Base-by-base conservation (phyloP, 2,888 invertebrate species). In the Drosophila picticornis region DNA sequence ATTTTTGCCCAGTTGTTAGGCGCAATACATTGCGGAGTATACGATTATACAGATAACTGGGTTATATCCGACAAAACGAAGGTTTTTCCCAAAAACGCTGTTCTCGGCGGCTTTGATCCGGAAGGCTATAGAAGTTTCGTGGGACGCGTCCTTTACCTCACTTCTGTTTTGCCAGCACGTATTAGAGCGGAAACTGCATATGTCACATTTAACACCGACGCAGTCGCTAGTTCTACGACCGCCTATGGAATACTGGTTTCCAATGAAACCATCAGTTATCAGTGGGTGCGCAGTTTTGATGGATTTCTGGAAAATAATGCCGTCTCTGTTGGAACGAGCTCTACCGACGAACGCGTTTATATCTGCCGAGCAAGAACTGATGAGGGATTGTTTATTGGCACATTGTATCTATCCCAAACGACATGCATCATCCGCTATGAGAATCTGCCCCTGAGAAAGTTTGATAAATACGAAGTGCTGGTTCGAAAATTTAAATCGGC, bases 251-350 rank as follows among this genome's bases (percentile, higher is more conserved):
- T 71, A 0, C 34, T 71, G 32, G 43, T 71, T 11, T 22, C 61
- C 31, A 69, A 69, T 27, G 55, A 0, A 27, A 46, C 69, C 19
- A 29, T 76, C 11, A 71, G 64, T 34, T 81, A 81, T 38, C 43
- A 74, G 2, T 81, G 81, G 81, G 31, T 57, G 25, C 81, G 66
- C 19, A 81, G 81, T 38, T 83, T 31, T 36, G 76, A 83, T 46
- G 81, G 81, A 5, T 81, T 19, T 46, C 19, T 38, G 4, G 81
- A 76, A 27, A 50, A 55, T 22, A 76, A 73, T 51, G 62, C 63
- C 1, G 81, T 83, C 0, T 36, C 67, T 1, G 84, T 81, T 27
- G 81, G 84, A 22, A 82, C 81, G 0, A 70, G 63, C n/a, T 2
- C 40, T 4, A 0, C 5, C n/a, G 57, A 61, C 46, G 74, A 81